Base-by-base conservation (phyloP, 2,888 invertebrate genomes). In the Cryptocephalus primarius region DNA sequence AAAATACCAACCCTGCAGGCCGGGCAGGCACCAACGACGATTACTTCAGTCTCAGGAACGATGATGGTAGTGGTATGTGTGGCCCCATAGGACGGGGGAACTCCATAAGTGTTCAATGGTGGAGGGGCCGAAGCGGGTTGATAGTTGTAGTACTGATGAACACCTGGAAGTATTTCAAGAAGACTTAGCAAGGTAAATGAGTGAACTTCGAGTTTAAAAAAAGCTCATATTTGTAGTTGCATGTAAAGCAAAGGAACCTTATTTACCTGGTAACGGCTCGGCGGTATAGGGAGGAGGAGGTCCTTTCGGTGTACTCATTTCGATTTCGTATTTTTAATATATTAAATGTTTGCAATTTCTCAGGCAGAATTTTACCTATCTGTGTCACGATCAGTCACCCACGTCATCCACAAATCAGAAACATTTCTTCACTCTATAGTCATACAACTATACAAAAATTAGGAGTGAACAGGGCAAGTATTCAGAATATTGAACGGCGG, bases 1-100 rank as follows among this genome's bases (percentile, higher is more conserved):
- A 92, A 72, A 31, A 88, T 78, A 11, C 92, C 93, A 48, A 91
- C 88, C 55, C 91, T 76, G 64, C 92, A 93, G 1, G 88, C 86
- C 1, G 92, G 92, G 67, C 92, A 93, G 2, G 85, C 88, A 1
- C 90, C 90, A 1, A 92, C 83, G 0, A 89, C 73, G 51, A 91
- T 83, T 34, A 91, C 87, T 51, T 88, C 83, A 4, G 83, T 82
- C 43, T 82, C 79, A 52, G 84, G 79, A 47, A 82, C 76, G 22
- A 84, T 75, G 42, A 72, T 66, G 4, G 75, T 77, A 4, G 71
- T 66, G 1, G 68, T 65, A 22, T 48, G 45, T 11, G 57, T 58
- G 2, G 59, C 55, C 14, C 58, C 59, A 42, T 60, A 60, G 1
- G 54, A 47, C 39, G 51, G 53, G 6, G 48, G 39, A n/a, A 46